Percentiles rank a stretch among this genome's conserved stretches.
These are phyloP conservation scores for Agriotes lineatus DNA, from an alignment of 2,888 invertebrate genomes.

Conservation along the genomic window DNA sequence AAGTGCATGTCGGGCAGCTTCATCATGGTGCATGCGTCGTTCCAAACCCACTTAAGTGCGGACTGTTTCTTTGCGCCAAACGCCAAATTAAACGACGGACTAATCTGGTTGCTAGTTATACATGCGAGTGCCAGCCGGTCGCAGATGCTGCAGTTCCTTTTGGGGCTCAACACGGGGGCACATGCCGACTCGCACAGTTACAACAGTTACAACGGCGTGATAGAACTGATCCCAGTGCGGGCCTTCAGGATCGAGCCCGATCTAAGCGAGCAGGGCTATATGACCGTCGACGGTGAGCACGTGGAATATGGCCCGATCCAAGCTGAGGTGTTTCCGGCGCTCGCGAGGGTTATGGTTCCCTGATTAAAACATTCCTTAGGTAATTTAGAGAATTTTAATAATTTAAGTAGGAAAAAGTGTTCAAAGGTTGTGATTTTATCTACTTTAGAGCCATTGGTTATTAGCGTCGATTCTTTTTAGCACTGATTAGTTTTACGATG, in stretches of 20 bases:
- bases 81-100: conserved; percentile 89
- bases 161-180: conserved; percentile 84
- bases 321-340: conserved; percentile 84
- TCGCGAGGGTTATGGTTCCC: conserved; percentile 81
- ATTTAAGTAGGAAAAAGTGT: conserved; percentile 49
- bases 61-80: conserved; percentile 90
- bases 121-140: conserved; percentile 84
- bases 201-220: conserved; percentile 57
- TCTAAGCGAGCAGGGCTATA: conserved; percentile 76
- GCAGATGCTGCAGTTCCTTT: conserved; percentile 83
- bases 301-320: conserved; percentile 91
- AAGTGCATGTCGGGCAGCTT: conserved; percentile 81
- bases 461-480: conserved; percentile 61
- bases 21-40: conserved; percentile 86
- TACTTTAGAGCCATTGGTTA: conserved; percentile 61
- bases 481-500: background rate
- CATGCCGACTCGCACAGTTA: conserved; percentile 73
- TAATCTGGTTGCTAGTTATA: conserved; percentile 91
- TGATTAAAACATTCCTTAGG: conserved; percentile 62
- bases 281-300: conserved; percentile 94
- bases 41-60: conserved; percentile 89
- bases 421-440: conserved; percentile 64
- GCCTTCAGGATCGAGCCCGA: conserved; percentile 94
- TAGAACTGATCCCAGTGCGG: conserved; percentile 85
- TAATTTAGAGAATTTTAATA: conserved; percentile 50